Evolutionary conservation across 2,888 invertebrate genomes (phyloP).

Genomic region (Dysmachus trigonus): DNA sequence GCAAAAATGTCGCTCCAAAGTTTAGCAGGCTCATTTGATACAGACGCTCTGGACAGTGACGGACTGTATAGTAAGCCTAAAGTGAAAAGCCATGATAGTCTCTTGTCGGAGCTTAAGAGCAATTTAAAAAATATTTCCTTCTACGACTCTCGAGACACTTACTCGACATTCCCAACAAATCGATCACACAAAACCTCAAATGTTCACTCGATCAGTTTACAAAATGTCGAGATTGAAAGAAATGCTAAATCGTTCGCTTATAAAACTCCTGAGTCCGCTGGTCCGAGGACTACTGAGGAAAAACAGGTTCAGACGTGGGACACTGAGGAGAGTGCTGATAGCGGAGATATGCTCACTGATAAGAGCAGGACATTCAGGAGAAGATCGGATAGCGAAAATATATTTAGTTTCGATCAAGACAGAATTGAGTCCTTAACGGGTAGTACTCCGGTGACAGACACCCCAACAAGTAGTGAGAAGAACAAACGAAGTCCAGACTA

Average conservation of each 20-base stretch:
- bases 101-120: constrained; percentile 67
- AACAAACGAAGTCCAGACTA: constrained; percentile 68
- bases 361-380: constrained; percentile 68
- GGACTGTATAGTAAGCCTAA: constrained; percentile 59
- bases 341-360: constrained; percentile 57
- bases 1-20: constrained; percentile 66
- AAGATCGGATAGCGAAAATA: constrained; percentile 74
- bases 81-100: constrained; percentile 70
- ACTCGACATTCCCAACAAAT: constrained; percentile 72
- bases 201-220: constrained; percentile 74
- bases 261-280: constrained; percentile 60
- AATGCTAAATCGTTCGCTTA: constrained; percentile 63
- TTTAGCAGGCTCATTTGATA: constrained; percentile 48
- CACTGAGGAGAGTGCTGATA: constrained; percentile 54
- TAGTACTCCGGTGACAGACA: constrained; percentile 61
- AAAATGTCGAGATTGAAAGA: constrained; percentile 76
- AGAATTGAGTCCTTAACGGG: constrained; percentile 77
- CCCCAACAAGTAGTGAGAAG: constrained; percentile 65
- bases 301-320: constrained; percentile 59
- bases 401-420: constrained; percentile 80
- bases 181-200: constrained; percentile 69
- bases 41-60: constrained; percentile 54
- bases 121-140: constrained; percentile 62
- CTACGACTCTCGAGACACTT: constrained; percentile 70
- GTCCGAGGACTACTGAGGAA: constrained; percentile 56